Conservation (phyloP, 2,888 invertebrate species). For the Campoletis raptor region DNA sequence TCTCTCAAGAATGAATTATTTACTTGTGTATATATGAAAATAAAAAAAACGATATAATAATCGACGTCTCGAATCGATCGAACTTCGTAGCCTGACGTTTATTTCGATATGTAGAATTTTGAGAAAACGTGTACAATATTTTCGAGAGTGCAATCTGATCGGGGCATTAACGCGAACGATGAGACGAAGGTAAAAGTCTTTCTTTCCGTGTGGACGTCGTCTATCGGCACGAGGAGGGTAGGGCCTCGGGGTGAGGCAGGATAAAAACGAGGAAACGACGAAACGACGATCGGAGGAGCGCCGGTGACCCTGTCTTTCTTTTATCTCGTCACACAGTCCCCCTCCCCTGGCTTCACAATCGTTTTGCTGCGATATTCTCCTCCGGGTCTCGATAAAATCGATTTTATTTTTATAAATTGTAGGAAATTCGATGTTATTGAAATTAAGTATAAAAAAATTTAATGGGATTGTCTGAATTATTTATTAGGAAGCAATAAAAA, state of each 20-base stretch:
- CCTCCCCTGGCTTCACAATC: background rate
- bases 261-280: slow-evolving; percentile 61
- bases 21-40: too few species aligned
- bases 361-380: background rate
- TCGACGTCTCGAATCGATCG: background rate
- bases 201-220: background rate
- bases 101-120: background rate
- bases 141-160: background rate
- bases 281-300: slow-evolving; percentile 73
- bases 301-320: slow-evolving; percentile 46
- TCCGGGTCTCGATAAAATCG: background rate
- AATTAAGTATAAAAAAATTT: background rate
- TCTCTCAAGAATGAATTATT: too few species aligned
- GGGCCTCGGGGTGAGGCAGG: slow-evolving; percentile 75
- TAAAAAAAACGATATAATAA: background rate
- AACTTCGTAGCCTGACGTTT: background rate
- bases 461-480: background rate
- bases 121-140: background rate
- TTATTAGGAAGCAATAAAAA: background rate
- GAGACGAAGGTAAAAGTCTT: background rate
- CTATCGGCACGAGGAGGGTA: slow-evolving; percentile 70
- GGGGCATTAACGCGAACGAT: background rate
- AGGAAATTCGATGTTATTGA: background rate
- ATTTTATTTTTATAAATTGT: background rate
- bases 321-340: background rate